Evolutionary conservation across 2,113 vertebrate genomes (phyloP).

Genomic region (Dolichallabes microphthalmus): DNA sequence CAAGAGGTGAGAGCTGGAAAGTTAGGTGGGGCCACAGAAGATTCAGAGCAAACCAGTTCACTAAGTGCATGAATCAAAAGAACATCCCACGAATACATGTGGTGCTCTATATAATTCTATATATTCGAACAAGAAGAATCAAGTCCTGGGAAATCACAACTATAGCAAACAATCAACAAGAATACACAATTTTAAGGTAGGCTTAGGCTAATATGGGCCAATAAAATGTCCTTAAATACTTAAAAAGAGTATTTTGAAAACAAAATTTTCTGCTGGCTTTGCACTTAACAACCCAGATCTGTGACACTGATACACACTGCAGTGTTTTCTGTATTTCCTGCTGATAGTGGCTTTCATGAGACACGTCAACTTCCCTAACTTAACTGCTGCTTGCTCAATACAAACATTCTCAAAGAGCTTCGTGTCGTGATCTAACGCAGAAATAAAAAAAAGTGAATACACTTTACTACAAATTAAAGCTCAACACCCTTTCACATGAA

Average conservation of each 20-base stretch:
- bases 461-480: slow-evolving; percentile 1
- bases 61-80: slow-evolving; percentile 10
- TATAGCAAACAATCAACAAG: background rate
- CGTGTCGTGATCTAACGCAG: background rate
- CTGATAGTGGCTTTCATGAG: background rate
- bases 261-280: background rate
- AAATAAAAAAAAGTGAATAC: background rate
- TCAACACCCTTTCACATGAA: background rate
- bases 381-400: background rate
- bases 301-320: background rate
- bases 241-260: background rate
- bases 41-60: background rate
- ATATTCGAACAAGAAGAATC: background rate
- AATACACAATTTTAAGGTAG: background rate
- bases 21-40: slow-evolving; percentile 27
- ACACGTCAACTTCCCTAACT: background rate
- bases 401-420: background rate
- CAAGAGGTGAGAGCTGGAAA: slow-evolving; percentile 27
- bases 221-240: background rate
- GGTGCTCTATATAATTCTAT: background rate
- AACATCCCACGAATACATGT: background rate
- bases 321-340: background rate
- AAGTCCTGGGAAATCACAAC: background rate
- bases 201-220: background rate
- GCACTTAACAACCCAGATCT: slow-evolving; percentile 20